phyloP scores from a whole-genome alignment of 1,140 invertebrate species.

The Zaprionus gabonicus region DNA sequence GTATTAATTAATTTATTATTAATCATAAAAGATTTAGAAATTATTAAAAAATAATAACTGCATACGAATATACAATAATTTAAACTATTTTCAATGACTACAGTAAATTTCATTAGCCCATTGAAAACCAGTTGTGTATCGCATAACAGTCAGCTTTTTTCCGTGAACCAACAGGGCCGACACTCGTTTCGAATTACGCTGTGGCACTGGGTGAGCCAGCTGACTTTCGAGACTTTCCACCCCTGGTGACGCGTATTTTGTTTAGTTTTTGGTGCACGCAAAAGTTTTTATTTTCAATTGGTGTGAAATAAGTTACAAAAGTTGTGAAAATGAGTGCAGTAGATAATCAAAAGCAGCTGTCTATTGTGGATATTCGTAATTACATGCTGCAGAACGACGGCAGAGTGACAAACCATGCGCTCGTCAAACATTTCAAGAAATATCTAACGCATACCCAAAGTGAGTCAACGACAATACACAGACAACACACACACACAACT shows the following conservation, averaged over 20 bases:
- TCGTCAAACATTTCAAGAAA: constrained; percentile 94
- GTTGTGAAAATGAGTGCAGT: constrained; percentile 85
- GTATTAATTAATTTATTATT: background rate
- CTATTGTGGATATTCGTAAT: constrained; percentile 92
- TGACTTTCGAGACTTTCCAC: constrained; percentile 12
- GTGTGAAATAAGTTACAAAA: constrained; percentile 41
- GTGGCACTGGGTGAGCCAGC: constrained; percentile 18
- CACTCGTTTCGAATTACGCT: constrained; percentile 9
- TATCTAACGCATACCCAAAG: constrained; percentile 88
- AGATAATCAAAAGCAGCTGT: constrained; percentile 90
- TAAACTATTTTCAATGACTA: background rate
- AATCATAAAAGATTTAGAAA: background rate
- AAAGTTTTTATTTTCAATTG: constrained; percentile 32
- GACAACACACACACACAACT: background rate
- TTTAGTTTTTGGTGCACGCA: constrained; percentile 52
- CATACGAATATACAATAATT: background rate
- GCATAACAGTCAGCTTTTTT: constrained; percentile 67
- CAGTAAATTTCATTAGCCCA: background rate
- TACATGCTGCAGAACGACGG: constrained; percentile 93
- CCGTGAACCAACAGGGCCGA: constrained; percentile 46
- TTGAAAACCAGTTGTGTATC: constrained; percentile 12
- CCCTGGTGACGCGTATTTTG: constrained; percentile 66
- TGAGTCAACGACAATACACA: constrained; percentile 66
- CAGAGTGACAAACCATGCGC: constrained; percentile 93
- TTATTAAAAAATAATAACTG: background rate